phyloP scores from a whole-genome alignment of 2,113 vertebrate genomes.

The Crotalus tigris region DNA sequence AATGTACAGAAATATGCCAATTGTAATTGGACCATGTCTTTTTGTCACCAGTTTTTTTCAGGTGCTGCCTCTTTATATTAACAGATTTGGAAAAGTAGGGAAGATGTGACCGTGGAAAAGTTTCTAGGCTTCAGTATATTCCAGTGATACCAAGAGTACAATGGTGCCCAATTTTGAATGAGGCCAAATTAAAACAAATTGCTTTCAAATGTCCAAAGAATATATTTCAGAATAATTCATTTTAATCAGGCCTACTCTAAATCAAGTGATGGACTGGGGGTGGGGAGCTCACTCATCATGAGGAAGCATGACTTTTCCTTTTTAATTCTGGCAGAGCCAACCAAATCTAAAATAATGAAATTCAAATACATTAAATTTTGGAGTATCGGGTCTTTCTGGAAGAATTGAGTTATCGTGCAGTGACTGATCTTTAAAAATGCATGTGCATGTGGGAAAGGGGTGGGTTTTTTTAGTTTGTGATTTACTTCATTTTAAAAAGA shows the following conservation, averaged over 20 bases:
- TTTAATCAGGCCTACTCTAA: background rate
- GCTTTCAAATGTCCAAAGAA: background rate
- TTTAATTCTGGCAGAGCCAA: background rate
- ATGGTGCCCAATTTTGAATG: background rate
- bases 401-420: background rate
- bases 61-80: background rate
- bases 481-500: constrained; percentile 40
- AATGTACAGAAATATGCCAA: background rate
- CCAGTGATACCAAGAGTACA: background rate
- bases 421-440: background rate
- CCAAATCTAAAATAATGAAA: constrained; percentile 2
- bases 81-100: background rate
- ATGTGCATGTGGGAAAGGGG: constrained; percentile 32
- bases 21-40: no score
- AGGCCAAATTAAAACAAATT: background rate
- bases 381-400: constrained; percentile 9
- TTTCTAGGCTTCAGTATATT: background rate
- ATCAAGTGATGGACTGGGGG: background rate
- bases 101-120: background rate
- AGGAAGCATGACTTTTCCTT: background rate
- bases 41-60: background rate
- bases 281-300: background rate
- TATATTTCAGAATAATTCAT: background rate
- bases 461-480: constrained; percentile 1
- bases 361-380: constrained; percentile 6